Evolutionary conservation across 2,113 vertebrate genomes (phyloP), one percentile per base, ranked within the genome.

Genomic region (Fulmarus glacialis): DNA sequence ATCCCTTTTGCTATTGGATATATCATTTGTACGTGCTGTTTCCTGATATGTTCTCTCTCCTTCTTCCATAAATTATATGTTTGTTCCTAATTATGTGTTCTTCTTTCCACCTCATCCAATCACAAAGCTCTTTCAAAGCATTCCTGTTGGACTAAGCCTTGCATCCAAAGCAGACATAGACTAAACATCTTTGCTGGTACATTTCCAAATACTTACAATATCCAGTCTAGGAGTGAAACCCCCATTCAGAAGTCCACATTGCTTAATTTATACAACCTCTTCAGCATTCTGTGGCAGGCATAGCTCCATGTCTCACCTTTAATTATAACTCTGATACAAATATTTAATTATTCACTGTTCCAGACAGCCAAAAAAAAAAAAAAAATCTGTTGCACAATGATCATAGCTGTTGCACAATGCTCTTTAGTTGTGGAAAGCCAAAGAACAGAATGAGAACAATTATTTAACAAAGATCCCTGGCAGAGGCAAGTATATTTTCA

Each of bases 131-230:
- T 87, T 93, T 91, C 52, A 53, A 82, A 92, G 30, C 58, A 40
- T 82, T 94, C 55, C 3, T 89, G 3, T 60, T 56, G 47, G 47
- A 47, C 50, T 92, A 86, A 95, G 23, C 42, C 68, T 78, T 84
- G 50, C 29, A 67, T 71, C 47, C 50, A 78, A 93, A 84, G 45
- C 77, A 94, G 81, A 91, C 56, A 75, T 20, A 95, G 84, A 89
- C 87, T 94, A 93, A 95, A 91, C 70, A 93, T 82, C 56, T 79
- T 64, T 67, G 56, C 66, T 95, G 77, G 34, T 93, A 36, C 24
- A 5, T 91, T 89, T 97, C 84, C 89, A 97, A 36, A 66, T 48
- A 21, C 32, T 55, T 67, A 34, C 3, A 64, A 56, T 63, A 59
- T 4, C 27, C 42, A 45, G 42, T 16, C 40, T 79, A 67, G 59